A percentile compares a stretch with the other conserved stretches of the same genome.
Evolutionary conservation across 2,113 vertebrate genomes (phyloP).

Genomic region (Onychorhynchus coronatus): DNA sequence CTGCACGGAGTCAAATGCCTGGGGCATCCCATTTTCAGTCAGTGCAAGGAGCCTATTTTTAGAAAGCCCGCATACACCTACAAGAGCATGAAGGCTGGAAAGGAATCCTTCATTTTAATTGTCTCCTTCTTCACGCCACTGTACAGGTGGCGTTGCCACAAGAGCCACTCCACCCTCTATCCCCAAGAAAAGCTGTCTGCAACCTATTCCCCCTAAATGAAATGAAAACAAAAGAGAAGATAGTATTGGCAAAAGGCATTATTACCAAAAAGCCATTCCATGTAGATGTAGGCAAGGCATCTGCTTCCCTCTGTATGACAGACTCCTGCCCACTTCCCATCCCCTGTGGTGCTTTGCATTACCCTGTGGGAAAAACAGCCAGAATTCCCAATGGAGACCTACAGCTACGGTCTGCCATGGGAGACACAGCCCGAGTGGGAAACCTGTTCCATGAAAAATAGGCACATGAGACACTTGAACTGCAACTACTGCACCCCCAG

Average conservation of each 20-base stretch:
- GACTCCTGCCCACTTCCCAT: constrained; percentile 28
- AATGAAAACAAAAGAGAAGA: background rate
- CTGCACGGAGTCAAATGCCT: background rate
- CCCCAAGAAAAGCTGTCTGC: background rate
- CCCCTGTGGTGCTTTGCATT: constrained; percentile 10
- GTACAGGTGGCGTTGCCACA: background rate
- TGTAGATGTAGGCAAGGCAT: background rate
- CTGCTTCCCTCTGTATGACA: background rate
- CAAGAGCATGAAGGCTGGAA: background rate
- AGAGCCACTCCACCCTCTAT: background rate
- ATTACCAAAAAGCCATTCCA: background rate
- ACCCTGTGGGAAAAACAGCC: constrained; percentile 38
- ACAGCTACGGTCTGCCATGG: background rate
- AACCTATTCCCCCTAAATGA: accelerated
- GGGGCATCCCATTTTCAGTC: constrained; percentile 39
- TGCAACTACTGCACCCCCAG: background rate
- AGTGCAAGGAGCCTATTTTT: constrained; percentile 27
- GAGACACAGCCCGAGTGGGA: constrained; percentile 35
- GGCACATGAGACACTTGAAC: constrained; percentile 33
- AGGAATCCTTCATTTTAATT: background rate
- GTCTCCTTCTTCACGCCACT: background rate
- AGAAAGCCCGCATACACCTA: background rate
- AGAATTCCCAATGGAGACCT: constrained; percentile 28
- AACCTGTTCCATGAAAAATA: constrained; percentile 39
- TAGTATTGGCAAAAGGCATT: background rate